Conservation (phyloP, 2,797 vertebrate species). For the Sandelia bainsii region DNA sequence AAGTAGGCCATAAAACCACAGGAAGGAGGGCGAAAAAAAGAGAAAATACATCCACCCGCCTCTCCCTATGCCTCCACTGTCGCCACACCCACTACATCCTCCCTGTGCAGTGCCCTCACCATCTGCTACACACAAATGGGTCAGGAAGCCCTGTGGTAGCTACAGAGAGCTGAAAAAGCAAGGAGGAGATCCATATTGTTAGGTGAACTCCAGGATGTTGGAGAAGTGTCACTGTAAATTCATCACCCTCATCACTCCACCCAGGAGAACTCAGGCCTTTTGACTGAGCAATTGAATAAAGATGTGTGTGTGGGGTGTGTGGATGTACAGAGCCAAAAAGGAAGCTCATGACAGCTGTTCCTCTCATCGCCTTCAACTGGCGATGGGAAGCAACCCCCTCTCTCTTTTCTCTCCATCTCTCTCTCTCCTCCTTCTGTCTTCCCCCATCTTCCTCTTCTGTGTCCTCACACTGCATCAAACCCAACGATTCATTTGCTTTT, state of each 20-base stretch:
- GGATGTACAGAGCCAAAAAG: slow-evolving; percentile 53
- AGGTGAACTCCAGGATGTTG: slow-evolving; percentile 23
- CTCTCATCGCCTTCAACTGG: slow-evolving; percentile 70
- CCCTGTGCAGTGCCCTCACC: slow-evolving; percentile 24
- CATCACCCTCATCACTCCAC: slow-evolving; percentile 42
- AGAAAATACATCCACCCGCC: slow-evolving; percentile 48
- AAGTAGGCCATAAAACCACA: slow-evolving; percentile 83
- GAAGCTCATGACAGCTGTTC: slow-evolving; percentile 79
- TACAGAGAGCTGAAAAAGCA: slow-evolving; percentile 10
- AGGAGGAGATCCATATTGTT: slow-evolving; percentile 19
- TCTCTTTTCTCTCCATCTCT: slow-evolving; percentile 14
- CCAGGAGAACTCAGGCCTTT: slow-evolving; percentile 30
- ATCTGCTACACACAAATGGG: slow-evolving; percentile 39
- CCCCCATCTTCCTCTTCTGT: slow-evolving; percentile 41
- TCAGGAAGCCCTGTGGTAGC: slow-evolving; percentile 42
- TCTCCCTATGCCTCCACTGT: slow-evolving; percentile 43
- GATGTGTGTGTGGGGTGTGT: slow-evolving; percentile 38
- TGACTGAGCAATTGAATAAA: slow-evolving; percentile 41
- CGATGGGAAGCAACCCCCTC: slow-evolving; percentile 43
- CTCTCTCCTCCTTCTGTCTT: slow-evolving; percentile 23
- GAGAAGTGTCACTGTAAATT: slow-evolving; percentile 44
- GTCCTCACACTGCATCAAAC: slow-evolving; percentile 41
- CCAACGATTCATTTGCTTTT: slow-evolving; percentile 44
- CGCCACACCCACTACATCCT: slow-evolving; percentile 53
- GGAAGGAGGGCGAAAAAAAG: slow-evolving; percentile 66